Percentiles rank a stretch among this genome's conserved stretches.
These are phyloP conservation scores for Rhingia campestris DNA, from an alignment of 2,888 invertebrate species.

Conservation along the genomic window DNA sequence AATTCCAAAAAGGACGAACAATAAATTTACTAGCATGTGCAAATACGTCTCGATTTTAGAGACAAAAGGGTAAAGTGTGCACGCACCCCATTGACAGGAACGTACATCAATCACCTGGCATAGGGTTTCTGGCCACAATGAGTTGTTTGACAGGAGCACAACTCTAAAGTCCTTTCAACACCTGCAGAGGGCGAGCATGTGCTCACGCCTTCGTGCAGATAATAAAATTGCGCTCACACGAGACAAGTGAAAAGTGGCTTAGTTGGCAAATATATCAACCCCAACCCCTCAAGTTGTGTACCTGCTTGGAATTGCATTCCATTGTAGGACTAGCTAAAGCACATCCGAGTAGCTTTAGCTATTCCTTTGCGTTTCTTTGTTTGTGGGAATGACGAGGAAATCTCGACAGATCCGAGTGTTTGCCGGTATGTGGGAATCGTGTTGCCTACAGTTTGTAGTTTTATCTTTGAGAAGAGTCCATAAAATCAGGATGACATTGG, in stretches of 20 bases:
- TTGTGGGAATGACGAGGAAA: not conserved
- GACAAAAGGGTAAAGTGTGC: not conserved
- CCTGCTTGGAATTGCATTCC: conserved; percentile 2
- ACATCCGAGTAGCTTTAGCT: not conserved
- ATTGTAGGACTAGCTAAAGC: conserved; percentile 2
- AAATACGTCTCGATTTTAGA: not conserved
- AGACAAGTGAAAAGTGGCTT: not conserved
- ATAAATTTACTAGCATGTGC: conserved; percentile 3
- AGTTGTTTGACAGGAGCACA: not conserved
- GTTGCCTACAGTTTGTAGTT: not conserved
- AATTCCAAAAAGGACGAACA: conserved; percentile 14
- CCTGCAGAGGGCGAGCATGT: not conserved
- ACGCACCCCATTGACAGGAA: not conserved
- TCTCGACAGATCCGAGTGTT: not conserved
- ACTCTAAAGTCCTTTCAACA: not conserved
- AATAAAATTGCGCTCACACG: conserved; percentile 10
- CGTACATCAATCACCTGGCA: conserved; percentile 12
- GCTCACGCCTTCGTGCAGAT: conserved; percentile 20
- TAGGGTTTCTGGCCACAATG: not conserved
- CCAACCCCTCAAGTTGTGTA: not conserved
- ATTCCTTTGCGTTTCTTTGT: conserved; percentile 4
- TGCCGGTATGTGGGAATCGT: conserved; percentile 1
- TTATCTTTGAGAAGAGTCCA: conserved; percentile 5
- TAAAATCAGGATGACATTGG: not conserved
- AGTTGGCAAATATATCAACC: not conserved